Evolutionary conservation across 2,797 vertebrate species (phyloP), one percentile per base, ranked within the genome.

Genomic region (Muraenolepis orangiensis): DNA sequence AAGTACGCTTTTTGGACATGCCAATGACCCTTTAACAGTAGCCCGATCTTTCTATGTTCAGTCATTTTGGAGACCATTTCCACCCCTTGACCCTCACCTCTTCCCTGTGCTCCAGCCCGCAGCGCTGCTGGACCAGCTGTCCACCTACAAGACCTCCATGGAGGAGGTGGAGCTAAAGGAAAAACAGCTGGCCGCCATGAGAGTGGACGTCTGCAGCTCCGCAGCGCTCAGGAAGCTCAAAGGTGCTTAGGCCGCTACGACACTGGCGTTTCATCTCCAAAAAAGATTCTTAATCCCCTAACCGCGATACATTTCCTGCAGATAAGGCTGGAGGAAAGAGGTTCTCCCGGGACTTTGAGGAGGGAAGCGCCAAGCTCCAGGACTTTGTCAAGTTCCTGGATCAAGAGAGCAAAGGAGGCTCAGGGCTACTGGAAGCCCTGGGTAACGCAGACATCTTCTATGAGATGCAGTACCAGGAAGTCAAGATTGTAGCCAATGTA

Each of bases 251-350:
- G 28, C 14, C 57, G 4, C 23, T 67, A 29, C 14, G 10, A 14
- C 64, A 29, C 23, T 4, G n/a, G 57, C 57, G 7, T 34, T 34
- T 12, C 13, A 64, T 64, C 57, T 12, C 57, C 5, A 23, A 8
- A 23, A 23, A 57, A 57, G 20, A 23, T 38, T 11, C 36, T 38
- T 8, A 38, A 6, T 2, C 1, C 2, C 40, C 40, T 46, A 16
- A 57, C 51, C 42, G n/a, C n/a, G n/a, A n/a, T 51, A 20, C 42
- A 20, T 51, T 46, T 75, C 28, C 79, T 86, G 23, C 88, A 99
- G 98, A 99, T 90, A 99, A 99, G 90, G 98, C 97, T 0, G 98
- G 98, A 36, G 98, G 98, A 13, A 99, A 98, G 87, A 96, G 96
- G 69, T 99, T 99, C 87, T 99, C 96, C 72, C 97, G 95, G 88